Conservation (phyloP, 1,140 invertebrate genomes). For the Drosophila saltans region DNA sequence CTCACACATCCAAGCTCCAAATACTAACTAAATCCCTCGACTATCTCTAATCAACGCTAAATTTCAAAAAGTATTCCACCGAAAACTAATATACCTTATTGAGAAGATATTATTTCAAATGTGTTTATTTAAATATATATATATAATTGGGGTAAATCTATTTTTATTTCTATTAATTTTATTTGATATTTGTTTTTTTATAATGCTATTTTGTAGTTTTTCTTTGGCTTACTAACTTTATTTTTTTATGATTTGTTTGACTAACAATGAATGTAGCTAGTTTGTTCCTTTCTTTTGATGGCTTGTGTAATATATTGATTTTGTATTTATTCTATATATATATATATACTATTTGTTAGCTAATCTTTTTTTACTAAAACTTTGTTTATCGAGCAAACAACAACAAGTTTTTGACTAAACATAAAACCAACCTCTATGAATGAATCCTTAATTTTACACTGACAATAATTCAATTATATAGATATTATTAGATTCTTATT, state of each 20-base stretch:
- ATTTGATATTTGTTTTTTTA: background rate
- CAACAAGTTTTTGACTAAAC: constrained; percentile 67
- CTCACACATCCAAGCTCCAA: background rate
- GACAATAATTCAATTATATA: background rate
- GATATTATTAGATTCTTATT: background rate
- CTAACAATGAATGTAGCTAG: background rate
- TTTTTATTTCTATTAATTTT: background rate
- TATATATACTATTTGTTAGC: background rate
- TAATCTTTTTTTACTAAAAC: background rate
- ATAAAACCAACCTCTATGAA: constrained; percentile 31
- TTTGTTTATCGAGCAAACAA: constrained; percentile 18
- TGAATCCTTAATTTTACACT: constrained; percentile 1
- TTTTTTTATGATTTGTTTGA: background rate
- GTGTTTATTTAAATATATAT: background rate
- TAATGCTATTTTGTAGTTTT: background rate
- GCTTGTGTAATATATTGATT: background rate
- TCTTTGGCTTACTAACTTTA: background rate
- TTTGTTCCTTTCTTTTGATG: background rate
- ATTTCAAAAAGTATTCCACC: background rate
- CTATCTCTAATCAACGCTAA: background rate
- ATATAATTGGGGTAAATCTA: constrained; percentile 1
- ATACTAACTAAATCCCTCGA: background rate
- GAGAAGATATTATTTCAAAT: background rate
- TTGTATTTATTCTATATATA: background rate
- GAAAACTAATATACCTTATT: background rate